Conservation (phyloP, 1,140 invertebrate genomes). For the Medauroidea extradentata region DNA sequence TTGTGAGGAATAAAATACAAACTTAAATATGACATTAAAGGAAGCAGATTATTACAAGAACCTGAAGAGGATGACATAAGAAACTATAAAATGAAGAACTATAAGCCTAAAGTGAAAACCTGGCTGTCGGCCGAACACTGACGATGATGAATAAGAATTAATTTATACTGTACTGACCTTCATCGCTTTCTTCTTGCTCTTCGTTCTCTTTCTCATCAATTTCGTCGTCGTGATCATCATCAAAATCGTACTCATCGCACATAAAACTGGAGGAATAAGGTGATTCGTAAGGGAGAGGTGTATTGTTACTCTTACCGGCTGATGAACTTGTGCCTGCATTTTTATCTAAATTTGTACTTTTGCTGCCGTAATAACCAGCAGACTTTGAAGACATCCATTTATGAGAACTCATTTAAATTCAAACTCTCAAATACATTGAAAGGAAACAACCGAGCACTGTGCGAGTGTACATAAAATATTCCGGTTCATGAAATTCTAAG, state of each 20-base stretch:
- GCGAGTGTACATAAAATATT: too few species aligned
- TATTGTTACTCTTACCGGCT: neutral
- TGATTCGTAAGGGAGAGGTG: conserved; percentile 27
- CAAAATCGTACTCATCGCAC: conserved; percentile 47
- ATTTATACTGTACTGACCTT: conserved; percentile 39
- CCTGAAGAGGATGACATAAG: too few species aligned
- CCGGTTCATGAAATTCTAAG: too few species aligned
- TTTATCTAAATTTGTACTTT: neutral
- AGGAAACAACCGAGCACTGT: conserved; percentile 8
- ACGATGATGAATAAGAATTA: neutral
- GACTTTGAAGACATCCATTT: conserved; percentile 2
- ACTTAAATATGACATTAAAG: too few species aligned
- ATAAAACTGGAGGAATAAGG: conserved; percentile 37
- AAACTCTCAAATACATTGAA: conserved; percentile 26
- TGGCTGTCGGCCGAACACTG: conserved; percentile 7
- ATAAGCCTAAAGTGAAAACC: too few species aligned
- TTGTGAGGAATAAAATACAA: too few species aligned
- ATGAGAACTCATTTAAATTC: neutral
- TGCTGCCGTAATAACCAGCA: neutral
- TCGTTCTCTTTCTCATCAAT: conserved; percentile 38
- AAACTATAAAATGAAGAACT: too few species aligned
- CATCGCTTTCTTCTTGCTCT: conserved; percentile 48
- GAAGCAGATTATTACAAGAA: too few species aligned
- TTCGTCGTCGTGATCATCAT: conserved; percentile 32
- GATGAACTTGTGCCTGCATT: neutral